Conservation (phyloP, 2,888 invertebrate genomes). For the Mimas tiliae region DNA sequence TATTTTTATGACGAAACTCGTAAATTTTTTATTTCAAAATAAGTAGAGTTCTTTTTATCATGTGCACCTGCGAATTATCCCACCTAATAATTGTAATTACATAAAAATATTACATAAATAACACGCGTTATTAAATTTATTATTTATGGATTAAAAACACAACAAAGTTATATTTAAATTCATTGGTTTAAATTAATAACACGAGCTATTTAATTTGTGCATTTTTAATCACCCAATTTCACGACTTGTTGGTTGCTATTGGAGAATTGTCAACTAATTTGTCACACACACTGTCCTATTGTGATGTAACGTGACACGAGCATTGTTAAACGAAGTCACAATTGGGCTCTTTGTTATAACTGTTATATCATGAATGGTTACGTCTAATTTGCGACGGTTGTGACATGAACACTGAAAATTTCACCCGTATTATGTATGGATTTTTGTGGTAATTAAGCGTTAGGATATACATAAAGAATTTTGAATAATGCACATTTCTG, state of each 20-base stretch:
- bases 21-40: neutral
- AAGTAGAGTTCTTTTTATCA: neutral
- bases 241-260: neutral
- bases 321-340: conserved; percentile 27
- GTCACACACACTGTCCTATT: conserved; percentile 36
- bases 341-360: conserved; percentile 25
- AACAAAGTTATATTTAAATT: too few relatives aligned
- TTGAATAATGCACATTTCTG: too few relatives aligned
- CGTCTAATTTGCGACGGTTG: conserved; percentile 10
- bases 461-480: too few relatives aligned
- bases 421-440: neutral
- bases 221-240: neutral
- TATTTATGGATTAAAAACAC: too few relatives aligned
- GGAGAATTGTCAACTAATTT: neutral
- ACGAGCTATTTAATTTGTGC: too few relatives aligned
- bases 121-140: too few relatives aligned
- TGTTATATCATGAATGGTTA: conserved; percentile 27
- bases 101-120: too few relatives aligned
- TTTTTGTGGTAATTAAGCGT: too few relatives aligned
- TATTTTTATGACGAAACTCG: neutral
- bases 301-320: conserved; percentile 32
- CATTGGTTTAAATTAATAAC: too few relatives aligned
- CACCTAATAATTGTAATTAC: too few relatives aligned
- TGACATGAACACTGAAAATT: neutral
- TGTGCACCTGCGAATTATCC: neutral